Percentiles rank a stretch among this genome's conserved stretches.
phyloP scores from a whole-genome alignment of 1,140 invertebrate species.

The Hylaeus volcanicus region DNA sequence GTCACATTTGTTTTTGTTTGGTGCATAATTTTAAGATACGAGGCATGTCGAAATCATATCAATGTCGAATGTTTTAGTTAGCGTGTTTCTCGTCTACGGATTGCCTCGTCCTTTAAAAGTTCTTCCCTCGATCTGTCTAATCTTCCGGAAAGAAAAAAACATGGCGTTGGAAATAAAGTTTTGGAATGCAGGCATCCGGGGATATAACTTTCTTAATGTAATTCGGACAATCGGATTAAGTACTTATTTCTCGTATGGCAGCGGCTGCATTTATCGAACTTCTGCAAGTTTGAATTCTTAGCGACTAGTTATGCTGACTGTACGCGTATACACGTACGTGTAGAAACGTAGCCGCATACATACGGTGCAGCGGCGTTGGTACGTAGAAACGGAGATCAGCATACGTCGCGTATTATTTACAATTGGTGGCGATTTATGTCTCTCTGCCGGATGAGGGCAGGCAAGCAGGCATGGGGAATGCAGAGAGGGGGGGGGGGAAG shows the following conservation, averaged over 20 bases:
- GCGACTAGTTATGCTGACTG: neutral
- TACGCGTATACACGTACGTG: neutral
- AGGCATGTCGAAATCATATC: too few species aligned
- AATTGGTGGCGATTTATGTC: slow-evolving; percentile 77
- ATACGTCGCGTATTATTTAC: slow-evolving; percentile 77
- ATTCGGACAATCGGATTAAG: slow-evolving; percentile 19
- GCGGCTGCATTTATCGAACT: slow-evolving; percentile 10
- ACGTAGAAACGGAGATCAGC: slow-evolving; percentile 69
- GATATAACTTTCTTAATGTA: slow-evolving; percentile 5
- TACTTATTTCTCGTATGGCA: slow-evolving; percentile 1
- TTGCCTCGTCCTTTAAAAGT: neutral
- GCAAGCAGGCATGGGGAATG: slow-evolving; percentile 41
- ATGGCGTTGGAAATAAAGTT: neutral
- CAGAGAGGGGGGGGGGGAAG: slow-evolving; percentile 6
- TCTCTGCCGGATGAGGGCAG: slow-evolving; percentile 69
- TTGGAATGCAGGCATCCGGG: too few species aligned
- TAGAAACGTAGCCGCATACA: slow-evolving; percentile 2
- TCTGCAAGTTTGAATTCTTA: slow-evolving; percentile 24
- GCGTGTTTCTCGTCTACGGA: neutral
- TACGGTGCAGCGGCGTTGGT: slow-evolving; percentile 21
- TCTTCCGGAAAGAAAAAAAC: neutral
- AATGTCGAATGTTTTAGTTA: too few species aligned
- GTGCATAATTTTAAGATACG: neutral
- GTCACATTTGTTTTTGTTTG: neutral
- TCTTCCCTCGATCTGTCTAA: neutral